These are phyloP conservation scores for Acrobeloides nanus DNA, from an alignment of 2,888 invertebrate genomes.

Conservation along the genomic window DNA sequence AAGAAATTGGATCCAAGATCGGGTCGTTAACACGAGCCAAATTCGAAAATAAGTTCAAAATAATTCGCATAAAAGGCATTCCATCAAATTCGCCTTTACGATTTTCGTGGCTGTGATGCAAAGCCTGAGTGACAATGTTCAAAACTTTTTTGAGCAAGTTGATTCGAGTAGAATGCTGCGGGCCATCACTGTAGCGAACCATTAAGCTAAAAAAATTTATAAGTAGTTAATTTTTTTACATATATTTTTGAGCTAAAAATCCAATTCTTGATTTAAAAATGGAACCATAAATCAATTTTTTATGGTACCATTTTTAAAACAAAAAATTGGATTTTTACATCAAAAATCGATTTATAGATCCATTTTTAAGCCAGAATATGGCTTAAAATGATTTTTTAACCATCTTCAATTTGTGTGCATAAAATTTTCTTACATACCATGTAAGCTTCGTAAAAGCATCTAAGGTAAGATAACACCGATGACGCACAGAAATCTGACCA, in stretches of 20 bases:
- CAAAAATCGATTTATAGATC: no score
- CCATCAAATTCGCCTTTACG: constrained; percentile 85
- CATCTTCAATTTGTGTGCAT: no score
- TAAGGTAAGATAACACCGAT: constrained; percentile 87
- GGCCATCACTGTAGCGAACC: constrained; percentile 69
- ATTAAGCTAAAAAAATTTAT: no score
- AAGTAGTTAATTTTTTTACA: no score
- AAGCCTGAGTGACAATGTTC: constrained; percentile 87
- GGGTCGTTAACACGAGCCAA: constrained; percentile 86
- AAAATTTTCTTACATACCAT: no score
- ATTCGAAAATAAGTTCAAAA: constrained; percentile 91
- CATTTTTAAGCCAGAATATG: no score
- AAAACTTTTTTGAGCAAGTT: constrained; percentile 88
- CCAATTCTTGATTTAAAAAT: no score
- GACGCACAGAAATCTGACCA: constrained; percentile 70
- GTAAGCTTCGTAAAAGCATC: constrained; percentile 50
- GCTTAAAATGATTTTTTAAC: no score
- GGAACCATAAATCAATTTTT: no score
- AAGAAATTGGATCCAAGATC: constrained; percentile 85
- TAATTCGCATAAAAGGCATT: constrained; percentile 89
- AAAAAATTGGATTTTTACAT: no score
- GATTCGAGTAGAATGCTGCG: constrained; percentile 87
- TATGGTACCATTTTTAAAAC: no score
- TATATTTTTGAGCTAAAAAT: no score
- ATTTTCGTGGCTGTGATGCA: constrained; percentile 84